Evolutionary conservation across 2,888 invertebrate genomes (phyloP).

Genomic region (Aplocera efformata): DNA sequence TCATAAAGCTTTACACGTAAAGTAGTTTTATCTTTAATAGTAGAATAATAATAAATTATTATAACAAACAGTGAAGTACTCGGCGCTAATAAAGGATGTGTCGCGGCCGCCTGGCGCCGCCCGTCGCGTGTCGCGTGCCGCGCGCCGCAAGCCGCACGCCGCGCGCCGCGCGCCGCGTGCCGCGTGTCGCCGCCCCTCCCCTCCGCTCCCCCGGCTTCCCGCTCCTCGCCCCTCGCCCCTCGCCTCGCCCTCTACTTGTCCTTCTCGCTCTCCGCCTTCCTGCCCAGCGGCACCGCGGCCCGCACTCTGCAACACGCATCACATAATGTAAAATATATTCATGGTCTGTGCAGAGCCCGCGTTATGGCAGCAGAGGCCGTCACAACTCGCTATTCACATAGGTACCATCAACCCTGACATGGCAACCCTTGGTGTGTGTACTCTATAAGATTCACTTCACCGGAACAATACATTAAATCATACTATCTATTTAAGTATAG

Average conservation of each 20-base stretch:
- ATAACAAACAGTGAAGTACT: conserved; percentile 74
- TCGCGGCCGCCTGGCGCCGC: conserved; percentile 55
- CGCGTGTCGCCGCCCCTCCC: conserved; percentile 56
- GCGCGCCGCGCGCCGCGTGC: conserved; percentile 44
- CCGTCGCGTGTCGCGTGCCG: conserved; percentile 43
- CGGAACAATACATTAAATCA: no score
- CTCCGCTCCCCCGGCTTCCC: no score
- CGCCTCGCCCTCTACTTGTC: conserved; percentile 83
- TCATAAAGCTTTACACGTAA: conserved; percentile 79
- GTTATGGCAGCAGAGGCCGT: no score
- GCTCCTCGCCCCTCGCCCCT: no score
- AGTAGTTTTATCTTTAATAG: conserved; percentile 69
- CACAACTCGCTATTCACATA: no score
- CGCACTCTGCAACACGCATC: conserved; percentile 84
- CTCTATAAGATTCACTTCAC: no score
- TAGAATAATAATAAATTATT: conserved; percentile 70
- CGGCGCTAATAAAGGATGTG: conserved; percentile 61
- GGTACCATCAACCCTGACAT: no score
- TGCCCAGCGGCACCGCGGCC: conserved; percentile 93
- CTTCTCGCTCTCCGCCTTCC: conserved; percentile 91
- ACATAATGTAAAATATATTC: no score
- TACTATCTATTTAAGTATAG: no score
- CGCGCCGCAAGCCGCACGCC: conserved; percentile 54
- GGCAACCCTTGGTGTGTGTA: no score
- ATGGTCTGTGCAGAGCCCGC: no score